Evolutionary conservation across 2,797 vertebrate genomes (phyloP).

Genomic region (Decapterus maruadsi): DNA sequence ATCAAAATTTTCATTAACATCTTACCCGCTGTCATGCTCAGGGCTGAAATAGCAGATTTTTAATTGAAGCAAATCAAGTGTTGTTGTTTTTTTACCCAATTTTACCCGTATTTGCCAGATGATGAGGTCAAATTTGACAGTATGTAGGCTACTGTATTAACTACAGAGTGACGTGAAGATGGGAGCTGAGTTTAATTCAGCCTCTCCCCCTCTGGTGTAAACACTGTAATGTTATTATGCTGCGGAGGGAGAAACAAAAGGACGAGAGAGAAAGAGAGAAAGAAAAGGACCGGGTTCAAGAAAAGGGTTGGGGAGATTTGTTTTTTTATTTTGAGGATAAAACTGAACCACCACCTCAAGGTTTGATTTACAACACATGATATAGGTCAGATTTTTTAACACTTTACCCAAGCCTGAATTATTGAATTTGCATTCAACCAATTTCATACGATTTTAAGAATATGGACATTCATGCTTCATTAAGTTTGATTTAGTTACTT

Average conservation of each 20-base stretch:
- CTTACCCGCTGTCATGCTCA: not conserved
- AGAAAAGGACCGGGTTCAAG: constrained; percentile 29
- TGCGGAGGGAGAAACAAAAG: constrained; percentile 67
- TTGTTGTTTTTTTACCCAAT: too few species aligned
- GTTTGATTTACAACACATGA: not conserved
- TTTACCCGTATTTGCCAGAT: constrained; percentile 1
- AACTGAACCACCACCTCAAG: not conserved
- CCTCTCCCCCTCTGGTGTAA: constrained; percentile 59
- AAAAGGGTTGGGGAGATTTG: constrained; percentile 6
- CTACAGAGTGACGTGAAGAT: constrained; percentile 4
- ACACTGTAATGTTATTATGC: constrained; percentile 75
- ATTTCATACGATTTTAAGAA: not conserved
- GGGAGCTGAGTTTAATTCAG: constrained; percentile 48
- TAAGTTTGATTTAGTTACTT: not conserved
- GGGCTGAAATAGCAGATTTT: not conserved
- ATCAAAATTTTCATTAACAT: constrained; percentile 40
- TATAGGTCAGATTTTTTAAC: not conserved
- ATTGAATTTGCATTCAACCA: not conserved
- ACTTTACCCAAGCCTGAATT: not conserved
- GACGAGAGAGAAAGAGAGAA: constrained; percentile 47
- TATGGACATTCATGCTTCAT: not conserved
- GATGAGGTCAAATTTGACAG: constrained; percentile 33
- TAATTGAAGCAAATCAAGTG: not conserved
- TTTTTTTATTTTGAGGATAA: not conserved
- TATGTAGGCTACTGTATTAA: not conserved